Evolutionary conservation across 2,888 invertebrate genomes (phyloP), one percentile per base, ranked within the genome.

Genomic region (Ellobium chinense): DNA sequence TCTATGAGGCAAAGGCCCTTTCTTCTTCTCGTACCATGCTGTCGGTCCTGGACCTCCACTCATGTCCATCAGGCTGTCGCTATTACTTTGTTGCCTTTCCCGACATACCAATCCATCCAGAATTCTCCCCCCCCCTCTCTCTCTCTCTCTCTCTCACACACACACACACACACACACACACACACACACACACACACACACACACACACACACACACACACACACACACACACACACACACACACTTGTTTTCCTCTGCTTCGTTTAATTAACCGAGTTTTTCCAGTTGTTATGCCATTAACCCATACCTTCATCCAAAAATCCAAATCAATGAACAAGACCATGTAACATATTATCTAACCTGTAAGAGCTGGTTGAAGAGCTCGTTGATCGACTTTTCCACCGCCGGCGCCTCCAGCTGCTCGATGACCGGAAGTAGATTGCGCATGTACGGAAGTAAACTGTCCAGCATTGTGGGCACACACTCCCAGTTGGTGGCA

Each of bases 401-500:
- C 60, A 90, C 82, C 18, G 80, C 80, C 7, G 89, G 87, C 27
- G 87, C 85, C 68, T 90, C 93, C 24, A 92, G 87, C 65, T 92
- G 91, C 54, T 94, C 94, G 78, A 93, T 91, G 66, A 94, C 89
- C 21, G 92, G 91, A 34, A 94, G 91, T 39, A 94, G 89, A 60
- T 90, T 89, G 56, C 92, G 90, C 85, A 93, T 93, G 84, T 89
- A 90, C 65, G 86, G 86, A 21, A 93, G 90, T 68, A 94, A 91
- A n/a, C 93, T 94, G 39, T 93, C 93, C 82, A 94, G 91, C 78
- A 95, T 92, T 54, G 93, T 92, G n/a, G 94, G 93, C 54, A 94
- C 91, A 87, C 95, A 95, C 90, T 95, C 95, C 65, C 94, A 93
- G 88, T 95, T 95, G 78, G 92, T 89, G 9, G 94, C 94, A 93